These are phyloP conservation scores for Caenorhabditis drosophilae DNA, from an alignment of 2,888 invertebrate genomes.

Conservation along the genomic window DNA sequence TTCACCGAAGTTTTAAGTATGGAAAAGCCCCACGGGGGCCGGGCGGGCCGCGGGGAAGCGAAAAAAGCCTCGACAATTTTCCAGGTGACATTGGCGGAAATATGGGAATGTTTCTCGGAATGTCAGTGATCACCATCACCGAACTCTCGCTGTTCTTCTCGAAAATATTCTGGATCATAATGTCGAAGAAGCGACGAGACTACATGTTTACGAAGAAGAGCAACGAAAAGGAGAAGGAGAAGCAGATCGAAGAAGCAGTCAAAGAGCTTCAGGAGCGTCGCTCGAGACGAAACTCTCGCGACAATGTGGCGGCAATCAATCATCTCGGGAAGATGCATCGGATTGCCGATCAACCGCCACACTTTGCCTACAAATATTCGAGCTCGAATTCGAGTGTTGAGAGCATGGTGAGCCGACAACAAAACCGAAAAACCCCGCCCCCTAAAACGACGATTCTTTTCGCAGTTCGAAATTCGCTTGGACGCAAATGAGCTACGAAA, in stretches of 20 bases:
- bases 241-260: conserved; percentile 33
- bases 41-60: not conserved
- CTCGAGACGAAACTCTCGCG: conserved; percentile 25
- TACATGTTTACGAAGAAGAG: conserved; percentile 53
- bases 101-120: conserved; percentile 68
- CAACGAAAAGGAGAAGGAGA: conserved; percentile 33
- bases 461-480: conserved; percentile 38
- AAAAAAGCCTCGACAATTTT: not conserved
- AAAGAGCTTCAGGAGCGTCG: conserved; percentile 30
- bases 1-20: conserved; percentile 45
- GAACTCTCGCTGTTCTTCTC: conserved; percentile 60
- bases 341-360: too few species aligned
- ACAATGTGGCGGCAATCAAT: conserved; percentile 11
- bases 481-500: conserved; percentile 33
- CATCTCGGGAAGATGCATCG: too few species aligned
- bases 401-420: conserved; percentile 18
- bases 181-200: conserved; percentile 49
- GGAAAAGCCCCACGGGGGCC: not conserved
- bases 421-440: not conserved
- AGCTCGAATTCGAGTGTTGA: conserved; percentile 29
- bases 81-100: conserved; percentile 67
- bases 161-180: conserved; percentile 63
- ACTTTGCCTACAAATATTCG: too few species aligned
- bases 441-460: not conserved
- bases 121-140: conserved; percentile 62